Evolutionary conservation across 2,113 vertebrate genomes (phyloP).

Genomic region (Salvator merianae): DNA sequence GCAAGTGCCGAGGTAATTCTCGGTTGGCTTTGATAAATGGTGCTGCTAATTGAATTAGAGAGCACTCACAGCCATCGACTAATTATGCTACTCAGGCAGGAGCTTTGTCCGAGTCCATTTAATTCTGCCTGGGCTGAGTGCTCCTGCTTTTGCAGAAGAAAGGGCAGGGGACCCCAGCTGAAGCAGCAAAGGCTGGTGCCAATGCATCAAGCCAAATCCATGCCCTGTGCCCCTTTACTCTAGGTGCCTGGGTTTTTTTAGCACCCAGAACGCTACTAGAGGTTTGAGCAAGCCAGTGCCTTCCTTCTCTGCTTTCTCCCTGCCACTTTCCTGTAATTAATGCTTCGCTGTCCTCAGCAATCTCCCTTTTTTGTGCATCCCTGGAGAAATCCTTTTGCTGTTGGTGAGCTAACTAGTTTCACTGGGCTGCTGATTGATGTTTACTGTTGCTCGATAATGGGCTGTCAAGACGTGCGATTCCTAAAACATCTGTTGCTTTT

Average conservation of each 20-base stretch:
- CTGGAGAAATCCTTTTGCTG: neutral
- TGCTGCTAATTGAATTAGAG: conserved; percentile 80
- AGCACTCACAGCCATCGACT: conserved; percentile 70
- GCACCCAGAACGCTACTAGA: neutral
- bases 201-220: neutral
- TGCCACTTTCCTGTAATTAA: neutral
- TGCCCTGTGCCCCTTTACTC: neutral
- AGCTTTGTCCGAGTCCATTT: conserved; percentile 74
- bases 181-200: neutral
- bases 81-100: conserved; percentile 72
- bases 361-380: neutral
- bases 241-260: neutral
- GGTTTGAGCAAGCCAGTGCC: neutral
- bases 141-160: conserved; percentile 55
- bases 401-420: neutral
- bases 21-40: conserved; percentile 69
- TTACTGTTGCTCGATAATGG: neutral
- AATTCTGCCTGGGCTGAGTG: conserved; percentile 67
- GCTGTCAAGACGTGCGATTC: neutral
- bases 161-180: conserved; percentile 12
- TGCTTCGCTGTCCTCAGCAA: neutral
- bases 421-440: neutral
- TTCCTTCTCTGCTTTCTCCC: no score
- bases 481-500: neutral
- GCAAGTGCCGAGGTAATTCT: conserved; percentile 70